A percentile compares a stretch with the other conserved stretches of the same genome.
phyloP scores from a whole-genome alignment of 2,113 vertebrate genomes.

The Holacanthus passer region DNA sequence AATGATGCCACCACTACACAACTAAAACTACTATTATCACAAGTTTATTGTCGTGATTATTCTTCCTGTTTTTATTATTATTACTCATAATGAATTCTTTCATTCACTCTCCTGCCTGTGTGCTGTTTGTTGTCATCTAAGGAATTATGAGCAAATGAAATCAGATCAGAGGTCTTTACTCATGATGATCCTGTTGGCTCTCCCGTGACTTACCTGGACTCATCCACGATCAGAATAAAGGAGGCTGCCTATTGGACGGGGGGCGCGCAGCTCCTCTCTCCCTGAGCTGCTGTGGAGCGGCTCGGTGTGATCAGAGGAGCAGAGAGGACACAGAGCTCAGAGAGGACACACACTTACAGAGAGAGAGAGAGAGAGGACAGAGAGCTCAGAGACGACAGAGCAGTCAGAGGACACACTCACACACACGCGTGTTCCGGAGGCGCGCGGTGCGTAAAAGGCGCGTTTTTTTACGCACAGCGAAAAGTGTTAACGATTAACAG shows the following conservation, averaged over 20 bases:
- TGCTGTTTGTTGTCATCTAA: neutral
- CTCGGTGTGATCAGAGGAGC: conserved; percentile 40
- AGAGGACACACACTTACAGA: conserved; percentile 9
- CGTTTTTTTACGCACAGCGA: conserved; percentile 59
- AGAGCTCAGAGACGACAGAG: neutral
- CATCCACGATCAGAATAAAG: conserved; percentile 49
- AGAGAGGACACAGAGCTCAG: conserved; percentile 25
- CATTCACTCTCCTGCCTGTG: neutral
- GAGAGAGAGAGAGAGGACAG: conserved; percentile 12
- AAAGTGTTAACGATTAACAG: neutral
- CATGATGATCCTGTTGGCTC: conserved; percentile 13
- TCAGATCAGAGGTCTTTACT: conserved; percentile 34
- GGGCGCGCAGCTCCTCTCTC: conserved; percentile 22
- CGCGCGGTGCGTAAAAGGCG: conserved; percentile 53
- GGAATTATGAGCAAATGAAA: conserved; percentile 21
- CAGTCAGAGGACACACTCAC: neutral
- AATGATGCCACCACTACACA: neutral
- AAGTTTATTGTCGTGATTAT: neutral
- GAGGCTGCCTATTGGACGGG: conserved; percentile 48
- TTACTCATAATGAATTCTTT: neutral
- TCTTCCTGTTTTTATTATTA: neutral
- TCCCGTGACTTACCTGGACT: conserved; percentile 38
- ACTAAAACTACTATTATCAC: neutral
- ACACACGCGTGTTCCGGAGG: too few species aligned
- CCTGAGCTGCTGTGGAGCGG: conserved; percentile 29